These are phyloP conservation scores for Mycetomoellerius zeteki DNA, from an alignment of 1,140 invertebrate species.

Conservation along the genomic window DNA sequence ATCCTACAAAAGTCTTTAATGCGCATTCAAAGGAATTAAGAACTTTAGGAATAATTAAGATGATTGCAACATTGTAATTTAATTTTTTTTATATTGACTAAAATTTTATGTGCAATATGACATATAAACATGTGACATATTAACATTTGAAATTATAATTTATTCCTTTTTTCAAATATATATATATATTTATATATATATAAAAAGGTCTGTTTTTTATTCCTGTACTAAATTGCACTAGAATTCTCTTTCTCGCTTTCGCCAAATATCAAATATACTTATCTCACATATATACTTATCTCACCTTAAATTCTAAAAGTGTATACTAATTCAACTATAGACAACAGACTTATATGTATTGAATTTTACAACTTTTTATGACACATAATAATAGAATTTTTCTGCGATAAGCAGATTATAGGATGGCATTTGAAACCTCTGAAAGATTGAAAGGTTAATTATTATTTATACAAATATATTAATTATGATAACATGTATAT, in stretches of 20 bases:
- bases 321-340: too few relatives aligned
- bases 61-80: not conserved
- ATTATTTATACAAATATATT: not conserved
- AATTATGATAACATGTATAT: not conserved
- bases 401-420: not conserved
- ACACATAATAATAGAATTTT: not conserved
- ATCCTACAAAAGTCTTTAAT: not conserved
- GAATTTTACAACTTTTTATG: slow-evolving; percentile 11
- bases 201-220: too few relatives aligned
- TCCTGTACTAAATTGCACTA: too few relatives aligned
- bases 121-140: too few relatives aligned
- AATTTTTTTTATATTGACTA: not conserved
- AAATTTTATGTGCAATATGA: not conserved
- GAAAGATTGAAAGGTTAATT: slow-evolving; percentile 11
- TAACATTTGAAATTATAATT: not conserved
- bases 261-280: too few relatives aligned
- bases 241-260: too few relatives aligned
- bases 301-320: too few relatives aligned
- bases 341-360: not conserved
- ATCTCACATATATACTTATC: too few relatives aligned
- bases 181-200: too few relatives aligned
- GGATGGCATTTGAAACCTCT: not conserved
- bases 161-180: not conserved
- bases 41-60: slow-evolving; percentile 6
- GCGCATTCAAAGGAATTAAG: not conserved